These are phyloP conservation scores for Armadillidium nasatum DNA, from an alignment of 1,140 invertebrate species.

Conservation along the genomic window DNA sequence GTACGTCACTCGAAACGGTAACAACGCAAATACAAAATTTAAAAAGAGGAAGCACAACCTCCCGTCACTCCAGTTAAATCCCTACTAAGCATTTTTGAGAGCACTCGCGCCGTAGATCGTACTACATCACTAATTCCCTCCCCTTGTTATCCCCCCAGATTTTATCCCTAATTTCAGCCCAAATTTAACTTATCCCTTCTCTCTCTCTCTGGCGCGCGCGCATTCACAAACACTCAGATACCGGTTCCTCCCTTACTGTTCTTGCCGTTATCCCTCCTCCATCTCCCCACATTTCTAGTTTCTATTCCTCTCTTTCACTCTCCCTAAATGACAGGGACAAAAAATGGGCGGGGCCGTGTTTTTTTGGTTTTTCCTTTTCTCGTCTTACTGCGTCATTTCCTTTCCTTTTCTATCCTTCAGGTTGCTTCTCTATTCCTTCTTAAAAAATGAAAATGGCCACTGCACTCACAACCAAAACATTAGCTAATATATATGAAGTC, in stretches of 20 bases:
- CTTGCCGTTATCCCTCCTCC: neutral
- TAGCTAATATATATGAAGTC: neutral
- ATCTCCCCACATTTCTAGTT: neutral
- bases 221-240: too few relatives aligned
- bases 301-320: neutral
- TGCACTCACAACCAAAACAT: neutral
- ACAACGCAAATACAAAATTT: too few relatives aligned
- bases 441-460: neutral
- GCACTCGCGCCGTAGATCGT: slow-evolving; percentile 3
- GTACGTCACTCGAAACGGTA: too few relatives aligned
- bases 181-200: neutral
- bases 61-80: neutral
- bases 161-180: neutral
- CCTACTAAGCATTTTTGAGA: slow-evolving; percentile 4
- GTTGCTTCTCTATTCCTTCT: neutral
- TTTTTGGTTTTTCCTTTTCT: neutral
- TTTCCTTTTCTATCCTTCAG: neutral
- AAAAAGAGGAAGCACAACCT: neutral
- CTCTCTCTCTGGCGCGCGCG: neutral
- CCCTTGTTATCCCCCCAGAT: too few relatives aligned
- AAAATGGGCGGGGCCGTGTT: neutral
- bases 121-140: slow-evolving; percentile 4
- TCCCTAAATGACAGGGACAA: neutral
- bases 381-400: neutral
- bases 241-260: neutral